Conservation (phyloP, 2,888 invertebrate genomes). For the Pristionchus arcanus region DNA sequence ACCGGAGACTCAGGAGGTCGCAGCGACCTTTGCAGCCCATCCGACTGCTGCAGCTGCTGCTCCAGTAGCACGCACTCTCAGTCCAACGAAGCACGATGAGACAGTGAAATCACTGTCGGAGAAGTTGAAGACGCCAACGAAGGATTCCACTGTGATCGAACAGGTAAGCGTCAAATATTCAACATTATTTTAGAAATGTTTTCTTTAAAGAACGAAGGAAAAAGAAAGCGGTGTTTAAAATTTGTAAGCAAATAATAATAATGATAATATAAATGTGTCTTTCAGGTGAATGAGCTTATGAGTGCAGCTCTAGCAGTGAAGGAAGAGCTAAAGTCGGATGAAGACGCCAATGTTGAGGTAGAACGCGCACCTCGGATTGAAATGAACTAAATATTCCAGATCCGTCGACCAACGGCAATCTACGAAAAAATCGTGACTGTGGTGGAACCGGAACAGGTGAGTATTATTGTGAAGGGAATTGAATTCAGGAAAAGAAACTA, state of each 20-base stretch:
- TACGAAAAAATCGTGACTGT: conserved; percentile 71
- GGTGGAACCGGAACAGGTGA: conserved; percentile 60
- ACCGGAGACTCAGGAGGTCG: conserved; percentile 44
- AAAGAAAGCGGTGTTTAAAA: too few relatives aligned
- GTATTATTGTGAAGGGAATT: not conserved
- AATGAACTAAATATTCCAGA: conserved; percentile 26
- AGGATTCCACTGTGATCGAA: conserved; percentile 40
- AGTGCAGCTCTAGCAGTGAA: conserved; percentile 67
- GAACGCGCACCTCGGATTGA: too few relatives aligned
- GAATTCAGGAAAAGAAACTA: not conserved
- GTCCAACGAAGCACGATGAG: conserved; percentile 47
- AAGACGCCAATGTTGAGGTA: conserved; percentile 66
- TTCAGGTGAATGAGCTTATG: conserved; percentile 62
- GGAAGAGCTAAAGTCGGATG: conserved; percentile 67
- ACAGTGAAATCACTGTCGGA: conserved; percentile 46
- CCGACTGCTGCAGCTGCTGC: conserved; percentile 15
- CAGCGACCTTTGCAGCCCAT: conserved; percentile 14
- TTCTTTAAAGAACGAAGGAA: too few relatives aligned
- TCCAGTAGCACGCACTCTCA: not conserved
- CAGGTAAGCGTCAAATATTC: too few relatives aligned
- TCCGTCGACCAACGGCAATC: conserved; percentile 65
- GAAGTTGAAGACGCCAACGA: conserved; percentile 32
- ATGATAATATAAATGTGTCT: not conserved
- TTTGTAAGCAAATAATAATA: too few relatives aligned
- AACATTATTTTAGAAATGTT: too few relatives aligned